Evolutionary conservation across 2,113 vertebrate genomes (phyloP).

Genomic region (Xenotilapia flavipinnis): DNA sequence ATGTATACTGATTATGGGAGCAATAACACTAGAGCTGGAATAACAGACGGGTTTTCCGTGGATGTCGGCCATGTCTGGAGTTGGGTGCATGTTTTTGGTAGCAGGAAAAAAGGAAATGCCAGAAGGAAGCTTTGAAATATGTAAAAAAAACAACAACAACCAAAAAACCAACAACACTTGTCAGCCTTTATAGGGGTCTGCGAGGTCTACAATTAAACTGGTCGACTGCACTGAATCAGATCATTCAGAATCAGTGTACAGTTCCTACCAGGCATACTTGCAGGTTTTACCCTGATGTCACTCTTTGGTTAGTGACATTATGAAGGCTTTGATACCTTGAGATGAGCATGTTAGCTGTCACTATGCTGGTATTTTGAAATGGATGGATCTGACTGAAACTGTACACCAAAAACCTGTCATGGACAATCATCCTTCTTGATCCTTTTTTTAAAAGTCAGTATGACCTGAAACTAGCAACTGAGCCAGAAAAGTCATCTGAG

Average conservation of each 20-base stretch:
- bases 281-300: neutral
- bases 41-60: neutral
- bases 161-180: neutral
- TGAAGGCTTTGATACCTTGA: neutral
- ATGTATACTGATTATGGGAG: neutral
- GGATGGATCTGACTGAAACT: neutral
- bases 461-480: neutral
- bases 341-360: neutral
- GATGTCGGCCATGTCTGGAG: neutral
- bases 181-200: neutral
- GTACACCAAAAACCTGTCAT: neutral
- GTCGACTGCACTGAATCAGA: neutral
- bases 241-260: neutral
- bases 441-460: neutral
- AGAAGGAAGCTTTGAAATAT: neutral
- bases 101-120: neutral
- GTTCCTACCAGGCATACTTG: neutral
- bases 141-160: fast-evolving
- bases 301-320: neutral
- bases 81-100: neutral
- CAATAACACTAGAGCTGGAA: neutral
- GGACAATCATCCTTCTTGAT: neutral
- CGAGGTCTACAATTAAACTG: neutral
- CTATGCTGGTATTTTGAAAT: neutral
- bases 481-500: neutral